A percentile compares a stretch with the other conserved stretches of the same genome.
phyloP scores from a whole-genome alignment of 1,140 invertebrate species.

The Lethrus apterus region DNA sequence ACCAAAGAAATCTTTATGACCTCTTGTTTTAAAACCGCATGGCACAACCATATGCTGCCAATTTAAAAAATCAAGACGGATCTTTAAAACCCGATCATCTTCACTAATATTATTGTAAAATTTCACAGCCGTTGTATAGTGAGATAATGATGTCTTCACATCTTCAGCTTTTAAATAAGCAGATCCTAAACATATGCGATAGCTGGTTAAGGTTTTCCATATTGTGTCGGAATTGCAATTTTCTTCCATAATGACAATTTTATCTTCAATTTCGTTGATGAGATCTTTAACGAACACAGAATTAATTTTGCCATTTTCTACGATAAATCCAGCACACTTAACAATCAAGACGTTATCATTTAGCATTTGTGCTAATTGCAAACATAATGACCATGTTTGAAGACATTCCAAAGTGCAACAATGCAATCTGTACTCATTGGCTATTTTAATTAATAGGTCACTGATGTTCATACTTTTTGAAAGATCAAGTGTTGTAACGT shows the following conservation, averaged over 20 bases:
- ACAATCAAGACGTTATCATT: constrained; percentile 11
- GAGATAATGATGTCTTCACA: neutral
- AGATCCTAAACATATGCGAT: constrained; percentile 1
- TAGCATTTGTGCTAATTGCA: constrained; percentile 2
- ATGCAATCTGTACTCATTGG: constrained; percentile 5
- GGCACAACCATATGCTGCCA: constrained; percentile 5
- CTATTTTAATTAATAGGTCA: constrained; percentile 2
- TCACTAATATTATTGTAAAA: neutral
- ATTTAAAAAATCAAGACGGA: constrained; percentile 7
- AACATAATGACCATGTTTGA: constrained; percentile 2
- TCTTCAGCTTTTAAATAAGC: neutral
- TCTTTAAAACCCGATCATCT: constrained; percentile 2
- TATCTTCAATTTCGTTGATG: neutral
- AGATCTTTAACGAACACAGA: neutral
- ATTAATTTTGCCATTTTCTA: constrained; percentile 10
- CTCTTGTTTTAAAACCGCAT: constrained; percentile 6
- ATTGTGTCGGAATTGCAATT: neutral
- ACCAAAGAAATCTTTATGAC: neutral
- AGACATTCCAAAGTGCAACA: constrained; percentile 1
- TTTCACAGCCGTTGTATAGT: constrained; percentile 1
- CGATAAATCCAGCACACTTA: constrained; percentile 4
- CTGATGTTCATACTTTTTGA: neutral
- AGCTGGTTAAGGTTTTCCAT: constrained; percentile 1
- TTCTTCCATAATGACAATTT: neutral
- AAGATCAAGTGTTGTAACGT: neutral